Base-by-base conservation (phyloP, 2,888 invertebrate genomes). In the Calliphora vomitoria region DNA sequence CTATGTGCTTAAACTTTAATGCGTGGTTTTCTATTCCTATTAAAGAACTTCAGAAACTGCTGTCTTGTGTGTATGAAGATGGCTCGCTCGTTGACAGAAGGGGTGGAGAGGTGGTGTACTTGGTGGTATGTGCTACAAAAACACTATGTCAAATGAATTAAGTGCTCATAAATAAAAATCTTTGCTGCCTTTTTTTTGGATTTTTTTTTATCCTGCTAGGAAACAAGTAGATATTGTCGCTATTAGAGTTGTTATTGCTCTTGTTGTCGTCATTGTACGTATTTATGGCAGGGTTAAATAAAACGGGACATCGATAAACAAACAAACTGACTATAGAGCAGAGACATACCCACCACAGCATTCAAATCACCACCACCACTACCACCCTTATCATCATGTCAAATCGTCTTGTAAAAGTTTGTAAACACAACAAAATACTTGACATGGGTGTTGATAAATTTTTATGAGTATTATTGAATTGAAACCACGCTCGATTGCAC, bases 381-480 rank as follows among this genome's bases (percentile, higher is more conserved):
- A n/a, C n/a, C n/a, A 88, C 85, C 86, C 80, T 83, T 81, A 86
- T 86, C 85, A 72, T 81, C 82, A 81, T 86, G 85, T 83, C 83
- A 86, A 80, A 85, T 82, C 82, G 68, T 83, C 79, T 85, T 90
- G 91, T 90, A 90, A 91, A 92, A 92, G 92, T 92, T 92, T 92
- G 92, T 91, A 92, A 92, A 92, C 92, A 92, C 90, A 92, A 80
- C 58, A 83, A 91, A 92, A 93, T 92, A 90, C 91, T 86, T 88
- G 83, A 90, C 91, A 91, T 90, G 91, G 90, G 90, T 91, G 91
- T 90, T 91, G 91, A 91, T 90, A 91, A 90, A 90, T 82, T 90
- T 90, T 90, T 90, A 89, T 88, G 74, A 85, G 5, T 79, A 69
- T 74, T 88, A 89, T 88, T 89, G 88, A 86, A 88, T 88, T 87